Evolutionary conservation across 2,888 invertebrate species (phyloP), one percentile per base, ranked within the genome.

Genomic region (Cheilosia impressa): DNA sequence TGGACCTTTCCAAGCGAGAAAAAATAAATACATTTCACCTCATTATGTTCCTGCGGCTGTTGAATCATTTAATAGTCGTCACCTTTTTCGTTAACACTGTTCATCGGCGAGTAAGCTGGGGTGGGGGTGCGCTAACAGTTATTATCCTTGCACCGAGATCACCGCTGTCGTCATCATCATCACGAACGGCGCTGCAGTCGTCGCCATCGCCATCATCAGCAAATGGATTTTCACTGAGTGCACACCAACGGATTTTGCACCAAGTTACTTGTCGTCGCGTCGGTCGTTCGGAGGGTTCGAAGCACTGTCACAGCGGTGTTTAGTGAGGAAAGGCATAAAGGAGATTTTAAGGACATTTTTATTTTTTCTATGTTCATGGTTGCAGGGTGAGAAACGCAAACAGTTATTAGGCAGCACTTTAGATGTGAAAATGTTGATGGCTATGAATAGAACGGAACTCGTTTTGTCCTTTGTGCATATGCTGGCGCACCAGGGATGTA

Each of bases 11-110:
- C 47, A 76, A 62, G 76, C 65, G 71, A 60, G 50, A 43, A 75
- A 69, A 79, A 65, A 75, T 69, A 85, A 84, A 87, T 87, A 80
- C 73, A 88, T 87, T 87, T 81, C 68, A 78, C 75, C 89, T 88
- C 90, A 90, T 89, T 90, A 90, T 90, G 89, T 88, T 89, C 87
- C 89, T 90, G 91, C 90, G 90, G 90, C 89, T 91, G 90, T 90
- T 91, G 90, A 90, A 90, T 90, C 90, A 90, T 91, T 90, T 90
- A 91, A 91, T 89, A 89, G 89, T 89, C 90, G 90, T 90, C 91
- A 90, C 90, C 90, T 91, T 88, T 87, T 88, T 87, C 73, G 87
- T 87, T 88, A 87, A 87, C 88, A 87, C 84, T 88, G 41, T 71
- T 50, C 78, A 55, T 62, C 45, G 52, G 50, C 38, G 38, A 73